A percentile compares a stretch with the other conserved stretches of the same genome.
These are phyloP conservation scores for Rissa tridactyla DNA, from an alignment of 2,113 vertebrate genomes.

Conservation along the genomic window DNA sequence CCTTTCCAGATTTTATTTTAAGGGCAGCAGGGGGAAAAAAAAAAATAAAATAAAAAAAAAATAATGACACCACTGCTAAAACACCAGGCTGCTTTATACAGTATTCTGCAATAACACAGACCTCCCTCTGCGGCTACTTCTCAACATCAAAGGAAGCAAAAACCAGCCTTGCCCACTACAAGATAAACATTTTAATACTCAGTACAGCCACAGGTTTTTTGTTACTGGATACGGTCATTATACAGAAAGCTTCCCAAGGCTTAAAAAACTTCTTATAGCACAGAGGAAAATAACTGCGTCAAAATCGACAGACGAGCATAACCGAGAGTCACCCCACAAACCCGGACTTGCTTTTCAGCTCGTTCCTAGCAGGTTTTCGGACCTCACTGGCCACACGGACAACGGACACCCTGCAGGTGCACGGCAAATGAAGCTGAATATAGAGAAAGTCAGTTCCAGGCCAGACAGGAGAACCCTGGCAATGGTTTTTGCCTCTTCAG, in stretches of 20 bases:
- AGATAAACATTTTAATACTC: background rate
- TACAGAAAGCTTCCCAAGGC: background rate
- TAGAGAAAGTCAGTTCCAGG: background rate
- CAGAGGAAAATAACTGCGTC: background rate
- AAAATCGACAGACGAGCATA: accelerated
- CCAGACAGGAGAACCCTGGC: background rate
- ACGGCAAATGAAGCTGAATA: accelerated
- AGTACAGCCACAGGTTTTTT: background rate
- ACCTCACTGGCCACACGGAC: accelerated
- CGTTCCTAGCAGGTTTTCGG: background rate
- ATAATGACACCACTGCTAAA: background rate
- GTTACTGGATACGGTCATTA: background rate
- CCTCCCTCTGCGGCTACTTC: background rate
- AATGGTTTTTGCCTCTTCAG: background rate
- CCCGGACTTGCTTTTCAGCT: background rate
- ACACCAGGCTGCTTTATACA: background rate
- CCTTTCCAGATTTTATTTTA: background rate
- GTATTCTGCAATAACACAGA: background rate
- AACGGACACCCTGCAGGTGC: accelerated
- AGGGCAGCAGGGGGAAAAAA: background rate
- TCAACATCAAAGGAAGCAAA: background rate
- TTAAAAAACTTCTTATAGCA: background rate
- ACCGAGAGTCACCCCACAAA: background rate
- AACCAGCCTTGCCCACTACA: background rate
- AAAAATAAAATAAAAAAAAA: background rate